phyloP scores from a whole-genome alignment of 2,888 invertebrate species.

The Cantharis lateralis region DNA sequence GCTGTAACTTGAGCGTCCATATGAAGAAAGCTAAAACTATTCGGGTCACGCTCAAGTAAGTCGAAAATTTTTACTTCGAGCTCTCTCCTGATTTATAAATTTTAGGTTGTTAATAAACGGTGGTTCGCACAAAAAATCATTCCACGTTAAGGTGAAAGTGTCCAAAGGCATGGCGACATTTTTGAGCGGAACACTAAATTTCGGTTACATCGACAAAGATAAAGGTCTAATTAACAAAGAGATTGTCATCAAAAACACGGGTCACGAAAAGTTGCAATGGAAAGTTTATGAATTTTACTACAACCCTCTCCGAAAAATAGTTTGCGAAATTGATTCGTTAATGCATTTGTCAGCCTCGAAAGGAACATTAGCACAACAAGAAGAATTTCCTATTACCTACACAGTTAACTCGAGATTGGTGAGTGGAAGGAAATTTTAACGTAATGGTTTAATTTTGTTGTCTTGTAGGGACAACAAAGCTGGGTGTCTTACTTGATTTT shows the following conservation, averaged over 20 bases:
- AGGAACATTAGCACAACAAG: slow-evolving; percentile 1
- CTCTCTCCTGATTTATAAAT: background rate
- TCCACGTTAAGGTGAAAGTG: slow-evolving; percentile 17
- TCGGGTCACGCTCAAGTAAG: background rate
- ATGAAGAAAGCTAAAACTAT: background rate
- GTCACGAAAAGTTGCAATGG: slow-evolving; percentile 39
- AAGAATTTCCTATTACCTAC: background rate
- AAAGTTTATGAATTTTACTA: slow-evolving; percentile 44
- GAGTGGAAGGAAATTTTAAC: background rate
- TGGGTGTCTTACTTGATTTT: slow-evolving; percentile 35
- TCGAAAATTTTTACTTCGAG: background rate
- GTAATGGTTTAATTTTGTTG: background rate
- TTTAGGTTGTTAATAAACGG: slow-evolving; percentile 28
- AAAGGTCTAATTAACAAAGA: slow-evolving; percentile 31
- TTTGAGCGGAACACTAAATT: slow-evolving; percentile 39
- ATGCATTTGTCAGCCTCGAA: slow-evolving; percentile 1
- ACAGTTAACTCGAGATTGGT: background rate
- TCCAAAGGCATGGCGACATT: slow-evolving; percentile 34
- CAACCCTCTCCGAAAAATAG: slow-evolving; percentile 17
- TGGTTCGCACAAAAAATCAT: slow-evolving; percentile 7
- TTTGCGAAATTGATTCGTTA: background rate
- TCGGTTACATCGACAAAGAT: slow-evolving; percentile 41
- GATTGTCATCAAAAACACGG: slow-evolving; percentile 40
- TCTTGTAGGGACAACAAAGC: slow-evolving; percentile 13
- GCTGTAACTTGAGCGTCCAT: background rate